Evolutionary conservation across 2,113 vertebrate species (phyloP).

Genomic region (Callipepla squamata): DNA sequence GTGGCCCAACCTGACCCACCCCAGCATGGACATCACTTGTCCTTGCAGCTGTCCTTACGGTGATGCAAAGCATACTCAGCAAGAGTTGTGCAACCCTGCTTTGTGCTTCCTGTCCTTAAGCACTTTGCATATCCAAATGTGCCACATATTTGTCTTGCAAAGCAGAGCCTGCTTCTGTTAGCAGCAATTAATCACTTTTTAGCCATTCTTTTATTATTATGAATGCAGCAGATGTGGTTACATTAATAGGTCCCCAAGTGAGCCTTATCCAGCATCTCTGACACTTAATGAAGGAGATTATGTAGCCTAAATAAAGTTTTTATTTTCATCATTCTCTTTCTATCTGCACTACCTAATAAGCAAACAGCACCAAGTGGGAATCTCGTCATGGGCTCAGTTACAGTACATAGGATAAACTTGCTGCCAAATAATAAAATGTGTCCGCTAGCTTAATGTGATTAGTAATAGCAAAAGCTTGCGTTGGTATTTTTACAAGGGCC

Average conservation of each 20-base stretch:
- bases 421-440: constrained; percentile 53
- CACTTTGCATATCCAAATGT: not conserved
- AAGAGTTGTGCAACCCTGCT: not conserved
- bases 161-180: constrained; percentile 34
- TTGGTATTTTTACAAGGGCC: constrained; percentile 53
- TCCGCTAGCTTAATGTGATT: constrained; percentile 33
- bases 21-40: not conserved
- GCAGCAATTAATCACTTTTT: constrained; percentile 52
- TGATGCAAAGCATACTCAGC: not conserved
- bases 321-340: constrained; percentile 32
- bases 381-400: constrained; percentile 26
- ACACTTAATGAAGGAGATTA: constrained; percentile 61
- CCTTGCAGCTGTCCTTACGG: not conserved
- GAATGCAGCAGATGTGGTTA: constrained; percentile 57
- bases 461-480: constrained; percentile 21
- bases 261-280: constrained; percentile 35
- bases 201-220: constrained; percentile 25
- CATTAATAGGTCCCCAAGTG: constrained; percentile 56
- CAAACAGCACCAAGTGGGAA: constrained; percentile 48
- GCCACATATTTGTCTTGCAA: not conserved
- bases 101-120: not conserved
- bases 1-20: not conserved
- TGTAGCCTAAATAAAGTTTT: constrained; percentile 47
- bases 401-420: constrained; percentile 41
- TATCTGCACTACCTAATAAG: constrained; percentile 17